Evolutionary conservation across 1,140 invertebrate species (phyloP), one percentile per base, ranked within the genome.

Genomic region (Oryzaephilus surinamensis): DNA sequence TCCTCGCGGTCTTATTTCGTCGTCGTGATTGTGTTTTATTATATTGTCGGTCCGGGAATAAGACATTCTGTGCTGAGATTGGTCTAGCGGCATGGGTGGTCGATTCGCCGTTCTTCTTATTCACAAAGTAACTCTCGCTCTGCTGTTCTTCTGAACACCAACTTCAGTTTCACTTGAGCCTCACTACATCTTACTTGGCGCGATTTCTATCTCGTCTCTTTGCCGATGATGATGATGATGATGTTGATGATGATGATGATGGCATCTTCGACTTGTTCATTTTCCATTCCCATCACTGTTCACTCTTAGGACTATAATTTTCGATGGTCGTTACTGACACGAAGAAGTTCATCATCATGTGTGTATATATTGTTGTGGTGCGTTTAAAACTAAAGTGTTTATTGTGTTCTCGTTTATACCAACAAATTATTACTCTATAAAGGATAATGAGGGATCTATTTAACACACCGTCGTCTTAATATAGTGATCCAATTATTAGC

Each of bases 71-170:
- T 38, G 50, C 50, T 43, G 50, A 58, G 56, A 58, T 58, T 58
- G 56, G 56, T 58, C 56, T 56, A 53, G 49, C 54, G 46, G 54
- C 51, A 48, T 56, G 56, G 56, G 56, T 58, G 56, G 56, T 58
- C 55, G 55, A 24, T 24, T n/a, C 7, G 39, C 39, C 48, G 46
- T 46, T 44, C 46, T 50, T 44, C 52, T n/a, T n/a, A n/a, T n/a
- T n/a, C n/a, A n/a, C n/a, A n/a, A n/a, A n/a, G n/a, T n/a, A n/a
- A 8, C 19, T 20, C 19, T 45, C 42, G 23, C 30, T 29, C 44
- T 31, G 44, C 45, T 13, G 19, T 33, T 17, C 6, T 13, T 17
- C 17, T 28, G 32, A 29, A 34, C 46, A 38, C 43, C 39, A 46
- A 45, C 43, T 51, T 50, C 46, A 45, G 43, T 54, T 45, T 38